Base-by-base conservation (phyloP, 1,140 invertebrate species). In the Dreissena rostriformis region DNA sequence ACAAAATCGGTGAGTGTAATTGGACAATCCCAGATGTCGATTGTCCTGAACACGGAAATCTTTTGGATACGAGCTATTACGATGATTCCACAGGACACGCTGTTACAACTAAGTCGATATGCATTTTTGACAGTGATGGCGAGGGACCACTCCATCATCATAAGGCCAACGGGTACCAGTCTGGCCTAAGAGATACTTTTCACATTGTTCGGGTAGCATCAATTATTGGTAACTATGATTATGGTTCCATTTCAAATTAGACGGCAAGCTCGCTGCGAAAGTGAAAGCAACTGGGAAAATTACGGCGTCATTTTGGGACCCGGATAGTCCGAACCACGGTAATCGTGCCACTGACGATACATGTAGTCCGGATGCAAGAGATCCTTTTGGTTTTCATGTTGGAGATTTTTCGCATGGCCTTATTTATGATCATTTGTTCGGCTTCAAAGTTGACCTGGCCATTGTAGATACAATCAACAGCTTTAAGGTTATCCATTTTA, bases 391-490 rank as follows among this genome's bases (percentile, higher is more conserved):
- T 0, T 88, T 85, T 52, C 52, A 70, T 49, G 61, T 90, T 11
- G 71, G 77, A 17, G 76, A 83, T 11, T 61, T 84, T 29, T 71
- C 83, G 17, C 55, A 77, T 26, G 91, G 84, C 19, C 88, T 80
- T 52, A 78, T 91, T 22, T 90, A 91, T 68, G 84, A 90, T 28
- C 90, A 91, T 73, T 76, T 89, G 28, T 87, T 91, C 57, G 79
- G 89, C 66, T 91, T 90, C n/a, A n/a, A n/a, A n/a, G n/a, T n/a
- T n/a, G n/a, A n/a, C n/a, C n/a, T n/a, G n/a, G n/a, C n/a, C n/a
- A n/a, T n/a, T n/a, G n/a, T n/a, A n/a, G n/a, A n/a, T n/a, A n/a
- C n/a, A n/a, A n/a, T n/a, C n/a, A n/a, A n/a, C n/a, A n/a, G n/a
- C n/a, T n/a, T n/a, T n/a, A n/a, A n/a, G n/a, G n/a, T n/a, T n/a